These are phyloP conservation scores for Sicus ferrugineus DNA, from an alignment of 2,888 invertebrate species.

Conservation along the genomic window DNA sequence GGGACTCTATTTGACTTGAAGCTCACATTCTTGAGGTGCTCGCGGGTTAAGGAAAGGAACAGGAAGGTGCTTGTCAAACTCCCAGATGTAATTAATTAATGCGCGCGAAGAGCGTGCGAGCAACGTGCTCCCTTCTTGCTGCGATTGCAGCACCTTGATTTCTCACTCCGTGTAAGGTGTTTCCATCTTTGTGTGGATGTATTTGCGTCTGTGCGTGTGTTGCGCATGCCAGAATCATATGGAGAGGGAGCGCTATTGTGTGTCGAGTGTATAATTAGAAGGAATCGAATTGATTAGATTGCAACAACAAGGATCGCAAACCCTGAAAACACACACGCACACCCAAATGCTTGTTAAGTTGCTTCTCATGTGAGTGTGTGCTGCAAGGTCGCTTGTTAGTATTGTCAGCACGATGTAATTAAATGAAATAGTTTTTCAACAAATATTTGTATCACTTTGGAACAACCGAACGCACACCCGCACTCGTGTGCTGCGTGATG, in stretches of 20 bases:
- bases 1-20: not conserved
- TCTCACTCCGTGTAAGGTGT: too few species aligned
- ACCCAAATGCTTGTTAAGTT: not conserved
- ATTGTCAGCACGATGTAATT: slow-evolving; percentile 20
- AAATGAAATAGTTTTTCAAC: slow-evolving; percentile 20
- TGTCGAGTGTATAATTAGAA: slow-evolving; percentile 53
- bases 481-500: not conserved
- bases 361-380: not conserved
- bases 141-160: slow-evolving; percentile 50
- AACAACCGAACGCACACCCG: not conserved
- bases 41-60: not conserved
- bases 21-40: not conserved
- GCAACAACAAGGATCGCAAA: slow-evolving; percentile 55
- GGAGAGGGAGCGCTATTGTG: slow-evolving; percentile 30
- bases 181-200: not conserved
- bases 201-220: not conserved
- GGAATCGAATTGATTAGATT: slow-evolving; percentile 59
- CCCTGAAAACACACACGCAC: slow-evolving; percentile 46
- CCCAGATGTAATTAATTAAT: slow-evolving; percentile 54
- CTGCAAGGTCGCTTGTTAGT: slow-evolving; percentile 15
- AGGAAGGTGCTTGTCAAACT: not conserved
- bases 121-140: slow-evolving; percentile 44
- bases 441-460: not conserved
- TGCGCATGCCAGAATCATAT: slow-evolving; percentile 37
- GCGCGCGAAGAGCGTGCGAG: slow-evolving; percentile 48